Evolutionary conservation across 2,113 vertebrate species (phyloP).

Genomic region (Macquaria australasica): DNA sequence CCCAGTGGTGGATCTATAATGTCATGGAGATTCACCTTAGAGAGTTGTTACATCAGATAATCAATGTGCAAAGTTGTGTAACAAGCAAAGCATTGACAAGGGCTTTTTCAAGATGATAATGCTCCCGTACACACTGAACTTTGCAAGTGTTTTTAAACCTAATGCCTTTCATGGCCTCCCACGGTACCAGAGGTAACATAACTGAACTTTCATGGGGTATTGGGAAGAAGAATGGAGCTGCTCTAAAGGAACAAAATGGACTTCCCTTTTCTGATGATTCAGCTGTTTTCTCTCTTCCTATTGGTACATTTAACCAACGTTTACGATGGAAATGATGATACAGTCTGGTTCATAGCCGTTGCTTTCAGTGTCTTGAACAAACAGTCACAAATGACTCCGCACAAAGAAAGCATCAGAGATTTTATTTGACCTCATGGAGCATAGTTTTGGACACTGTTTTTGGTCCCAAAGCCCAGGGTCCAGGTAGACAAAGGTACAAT

Average conservation of each 20-base stretch:
- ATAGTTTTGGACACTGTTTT: constrained; percentile 39
- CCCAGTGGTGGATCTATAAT: neutral
- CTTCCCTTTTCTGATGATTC: neutral
- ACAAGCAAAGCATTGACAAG: neutral
- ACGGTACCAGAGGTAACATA: neutral
- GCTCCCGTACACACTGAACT: neutral
- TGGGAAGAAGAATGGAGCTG: neutral
- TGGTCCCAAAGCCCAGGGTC: constrained; percentile 44
- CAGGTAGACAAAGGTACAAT: constrained; percentile 32
- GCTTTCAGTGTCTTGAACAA: constrained; percentile 5
- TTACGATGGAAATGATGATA: neutral
- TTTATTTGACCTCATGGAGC: constrained; percentile 74
- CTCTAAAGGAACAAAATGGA: neutral
- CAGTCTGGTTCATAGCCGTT: neutral
- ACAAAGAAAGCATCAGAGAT: constrained; percentile 56
- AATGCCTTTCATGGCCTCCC: neutral
- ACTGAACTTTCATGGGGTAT: neutral
- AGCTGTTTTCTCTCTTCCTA: neutral
- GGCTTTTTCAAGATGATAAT: neutral
- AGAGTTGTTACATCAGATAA: neutral
- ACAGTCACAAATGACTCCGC: constrained; percentile 3
- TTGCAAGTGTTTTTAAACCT: neutral
- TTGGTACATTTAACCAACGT: neutral
- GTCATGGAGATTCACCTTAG: neutral
- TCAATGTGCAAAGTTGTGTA: neutral